Base-by-base conservation (phyloP, 2,113 vertebrate species). In the Sigmodon hispidus region DNA sequence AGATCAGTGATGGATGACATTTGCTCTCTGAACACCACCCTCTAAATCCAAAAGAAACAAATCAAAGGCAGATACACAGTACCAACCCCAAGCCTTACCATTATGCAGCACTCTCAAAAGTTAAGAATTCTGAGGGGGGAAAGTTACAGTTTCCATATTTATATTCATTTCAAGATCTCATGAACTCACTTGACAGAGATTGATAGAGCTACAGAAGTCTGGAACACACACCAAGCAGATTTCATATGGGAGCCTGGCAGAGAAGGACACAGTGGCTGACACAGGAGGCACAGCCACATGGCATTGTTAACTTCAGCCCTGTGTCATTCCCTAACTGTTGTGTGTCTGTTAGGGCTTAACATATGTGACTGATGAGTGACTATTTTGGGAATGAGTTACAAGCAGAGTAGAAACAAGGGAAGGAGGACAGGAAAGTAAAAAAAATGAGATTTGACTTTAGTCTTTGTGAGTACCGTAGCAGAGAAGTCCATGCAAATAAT, bases 31-130 rank as follows among this genome's bases (percentile, higher is more conserved):
- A 24, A 9, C 0, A 0, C 57, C 61, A 40, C 15, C 61, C n/a
- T 76, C 40, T 79, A 65, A 95, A 57, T 12, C 70, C 63, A 81
- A 59, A 85, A 94, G 10, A 29, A 87, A 80, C 81, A 81, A 93
- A 17, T 36, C n/a, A 95, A 89, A 21, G 26, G 2, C 87, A 34
- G 34, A 59, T 8, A n/a, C 75, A 69, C n/a, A 63, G 31, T 89
- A 50, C 69, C 52, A 55, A 31, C 0, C 22, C 45, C 36, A 36
- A 29, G 0, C 12, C 34, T n/a, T 55, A 45, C 57, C 57, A 2
- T 59, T 55, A n/a, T 88, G 31, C 2, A 75, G 61, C 12, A 57
- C 11, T 73, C 67, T 43, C 19, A 69, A 77, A 90, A 80, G 91
- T 72, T 43, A 91, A 87, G 61, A 79, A 67, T 65, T 73, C 70